These are phyloP conservation scores for Saguinus midas DNA, from an alignment of 2,113 vertebrate species.

Conservation along the genomic window DNA sequence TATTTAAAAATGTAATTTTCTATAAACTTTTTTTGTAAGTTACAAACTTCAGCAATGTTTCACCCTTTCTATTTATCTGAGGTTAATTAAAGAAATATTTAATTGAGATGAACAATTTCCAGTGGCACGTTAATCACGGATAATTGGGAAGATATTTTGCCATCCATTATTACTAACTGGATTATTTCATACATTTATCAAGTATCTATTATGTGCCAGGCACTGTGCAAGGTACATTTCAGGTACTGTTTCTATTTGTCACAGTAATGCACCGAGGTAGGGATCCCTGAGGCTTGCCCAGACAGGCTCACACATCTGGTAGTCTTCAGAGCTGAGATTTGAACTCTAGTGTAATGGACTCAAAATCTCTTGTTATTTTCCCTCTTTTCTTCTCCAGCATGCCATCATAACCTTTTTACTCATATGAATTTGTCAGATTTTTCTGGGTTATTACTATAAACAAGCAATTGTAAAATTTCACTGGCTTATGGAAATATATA, in stretches of 20 bases:
- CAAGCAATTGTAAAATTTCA: background rate
- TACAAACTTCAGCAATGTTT: background rate
- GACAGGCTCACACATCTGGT: background rate
- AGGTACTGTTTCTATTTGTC: background rate
- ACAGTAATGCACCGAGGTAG: background rate
- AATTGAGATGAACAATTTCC: slow-evolving; percentile 19
- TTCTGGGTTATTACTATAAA: background rate
- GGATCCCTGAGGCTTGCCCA: background rate
- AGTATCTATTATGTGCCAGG: background rate
- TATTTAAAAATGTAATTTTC: slow-evolving; percentile 40
- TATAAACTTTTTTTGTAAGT: background rate
- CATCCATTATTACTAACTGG: background rate
- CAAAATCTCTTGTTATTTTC: background rate
- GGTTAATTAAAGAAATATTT: slow-evolving; percentile 41
- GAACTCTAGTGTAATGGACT: background rate
- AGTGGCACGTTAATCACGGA: background rate
- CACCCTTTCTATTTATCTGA: slow-evolving; percentile 40
- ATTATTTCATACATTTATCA: background rate
- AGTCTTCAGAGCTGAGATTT: background rate
- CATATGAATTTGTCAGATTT: background rate
- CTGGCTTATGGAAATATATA: background rate
- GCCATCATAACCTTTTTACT: background rate
- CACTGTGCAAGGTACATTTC: background rate
- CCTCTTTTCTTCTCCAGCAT: background rate
- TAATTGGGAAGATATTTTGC: background rate